phyloP scores from a whole-genome alignment of 2,888 invertebrate genomes.

The Cheilosia pagana region DNA sequence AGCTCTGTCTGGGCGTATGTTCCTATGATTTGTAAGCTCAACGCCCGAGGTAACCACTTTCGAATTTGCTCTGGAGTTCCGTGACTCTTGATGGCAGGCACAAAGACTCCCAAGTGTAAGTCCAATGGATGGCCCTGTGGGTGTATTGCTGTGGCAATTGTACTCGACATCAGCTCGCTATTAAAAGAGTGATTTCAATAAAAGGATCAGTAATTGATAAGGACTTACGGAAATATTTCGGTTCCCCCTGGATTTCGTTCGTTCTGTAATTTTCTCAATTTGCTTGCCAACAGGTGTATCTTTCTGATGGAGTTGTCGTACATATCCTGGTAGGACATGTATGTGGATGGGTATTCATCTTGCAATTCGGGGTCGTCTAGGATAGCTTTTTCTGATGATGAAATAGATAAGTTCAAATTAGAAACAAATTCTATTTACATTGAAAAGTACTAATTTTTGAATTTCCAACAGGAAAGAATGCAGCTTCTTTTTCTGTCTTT shows the following conservation, averaged over 20 bases:
- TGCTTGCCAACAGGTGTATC: conserved; percentile 85
- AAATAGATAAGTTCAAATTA: too few relatives aligned
- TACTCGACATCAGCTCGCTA: background rate
- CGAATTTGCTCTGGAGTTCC: conserved; percentile 93
- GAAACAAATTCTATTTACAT: too few relatives aligned
- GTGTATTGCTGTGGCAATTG: conserved; percentile 53
- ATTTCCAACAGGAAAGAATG: too few relatives aligned
- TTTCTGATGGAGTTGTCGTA: conserved; percentile 42
- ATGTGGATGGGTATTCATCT: conserved; percentile 30
- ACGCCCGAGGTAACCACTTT: conserved; percentile 92
- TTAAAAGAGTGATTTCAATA: background rate
- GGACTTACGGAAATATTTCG: conserved; percentile 43
- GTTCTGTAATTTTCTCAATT: conserved; percentile 87
- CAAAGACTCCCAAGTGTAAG: conserved; percentile 94
- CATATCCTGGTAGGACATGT: conserved; percentile 51
- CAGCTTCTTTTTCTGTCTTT: too few relatives aligned
- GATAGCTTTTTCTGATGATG: background rate
- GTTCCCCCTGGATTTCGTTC: conserved; percentile 83
- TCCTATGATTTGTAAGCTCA: conserved; percentile 92
- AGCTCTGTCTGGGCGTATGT: conserved; percentile 98
- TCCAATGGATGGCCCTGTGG: conserved; percentile 82
- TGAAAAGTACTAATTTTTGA: too few relatives aligned
- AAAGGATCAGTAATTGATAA: background rate
- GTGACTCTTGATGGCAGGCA: conserved; percentile 93
- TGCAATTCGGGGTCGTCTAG: conserved; percentile 46